Base-by-base conservation (phyloP, 2,113 vertebrate genomes). In the Rynchops niger region DNA sequence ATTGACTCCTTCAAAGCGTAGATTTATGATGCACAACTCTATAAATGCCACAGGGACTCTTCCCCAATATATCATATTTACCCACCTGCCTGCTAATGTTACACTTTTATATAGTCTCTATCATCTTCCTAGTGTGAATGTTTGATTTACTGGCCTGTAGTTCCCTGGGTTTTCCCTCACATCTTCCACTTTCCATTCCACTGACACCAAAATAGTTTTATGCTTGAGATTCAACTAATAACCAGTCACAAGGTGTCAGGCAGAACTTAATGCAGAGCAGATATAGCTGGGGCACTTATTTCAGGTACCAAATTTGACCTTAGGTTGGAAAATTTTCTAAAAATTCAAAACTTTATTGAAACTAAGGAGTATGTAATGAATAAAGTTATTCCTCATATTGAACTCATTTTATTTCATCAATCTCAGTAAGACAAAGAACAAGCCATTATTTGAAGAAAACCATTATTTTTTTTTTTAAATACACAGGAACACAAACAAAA, bases 1-100 rank as follows among this genome's bases (percentile, higher is more conserved):
- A 95, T 62, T 90, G 93, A 88, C 83, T 70, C 69, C 55, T 92
- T 93, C 86, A 94, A 95, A 95, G 53, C 49, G 70, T 8, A 88
- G 86, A 71, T 97, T 95, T 88, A 93, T 53, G 88, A 92, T 83
- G 76, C 82, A 77, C 63, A 70, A 40, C 40, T 86, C 40, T 53
- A 86, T 83, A 88, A 95, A 95, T 86, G 86, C 67, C 79, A 45
- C 76, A 81, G 67, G 17, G 82, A 90, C 67, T 93, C 71, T 92
- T 92, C 79, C 58, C 25, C 58, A 77, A 26, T 83, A 73, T 61
- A 96, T 93, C 88, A 52, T 70, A 86, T 95, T 90, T 96, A 88
- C 52, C 82, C 58, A 86, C 40, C 73, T 40, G 62, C 50, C 53
- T 92, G 63, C 20, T 93, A 93, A 93, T 49, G 45, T 92, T 95